Percentiles rank a stretch among this genome's conserved stretches.
phyloP scores from a whole-genome alignment of 2,797 vertebrate genomes.

The Hapalemur alaotrensis region DNA sequence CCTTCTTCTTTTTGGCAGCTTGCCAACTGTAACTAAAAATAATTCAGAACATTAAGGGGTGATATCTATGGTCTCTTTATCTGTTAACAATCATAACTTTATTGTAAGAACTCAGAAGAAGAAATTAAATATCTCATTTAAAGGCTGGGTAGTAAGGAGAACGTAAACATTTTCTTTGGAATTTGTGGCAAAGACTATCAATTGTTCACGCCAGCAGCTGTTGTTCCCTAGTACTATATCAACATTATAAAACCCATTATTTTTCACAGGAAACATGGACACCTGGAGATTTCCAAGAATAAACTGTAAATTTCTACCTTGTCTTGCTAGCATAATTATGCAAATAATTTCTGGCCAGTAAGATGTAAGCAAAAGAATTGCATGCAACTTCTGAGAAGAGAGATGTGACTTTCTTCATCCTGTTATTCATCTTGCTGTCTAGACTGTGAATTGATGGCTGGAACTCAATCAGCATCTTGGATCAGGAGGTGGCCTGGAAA shows the following conservation, averaged over 20 bases:
- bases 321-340: background rate
- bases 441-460: background rate
- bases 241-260: background rate
- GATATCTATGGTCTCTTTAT: background rate
- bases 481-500: background rate
- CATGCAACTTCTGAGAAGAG: background rate
- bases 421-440: background rate
- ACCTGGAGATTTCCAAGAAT: background rate
- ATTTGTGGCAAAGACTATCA: background rate
- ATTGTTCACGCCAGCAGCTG: background rate
- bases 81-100: background rate
- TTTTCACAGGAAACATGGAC: constrained; percentile 9
- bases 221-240: background rate
- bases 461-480: background rate
- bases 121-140: constrained; percentile 9
- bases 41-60: background rate
- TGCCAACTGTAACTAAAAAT: constrained; percentile 7
- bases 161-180: background rate
- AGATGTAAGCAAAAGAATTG: background rate
- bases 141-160: background rate
- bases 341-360: background rate
- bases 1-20: background rate
- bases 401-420: background rate
- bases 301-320: background rate
- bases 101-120: background rate